Base-by-base conservation (phyloP, 2,797 vertebrate species). In the Petrocephalus schoutedeni region DNA sequence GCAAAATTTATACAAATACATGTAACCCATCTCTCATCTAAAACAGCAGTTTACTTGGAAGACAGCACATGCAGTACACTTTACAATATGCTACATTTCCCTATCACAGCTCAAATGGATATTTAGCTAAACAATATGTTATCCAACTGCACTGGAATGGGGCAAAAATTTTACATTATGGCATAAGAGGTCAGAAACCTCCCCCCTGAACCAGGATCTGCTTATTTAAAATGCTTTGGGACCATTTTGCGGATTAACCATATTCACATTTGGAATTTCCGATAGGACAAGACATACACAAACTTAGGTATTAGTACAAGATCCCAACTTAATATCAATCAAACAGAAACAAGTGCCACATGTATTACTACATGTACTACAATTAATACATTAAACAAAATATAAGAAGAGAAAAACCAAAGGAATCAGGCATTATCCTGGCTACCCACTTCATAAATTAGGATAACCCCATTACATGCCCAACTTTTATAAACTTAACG, bases 1-100 rank as follows among this genome's bases (percentile, higher is more conserved):
- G 87, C 87, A 85, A 85, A 54, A 53, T 88, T 21, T 85, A 71
- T 64, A 85, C 58, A 88, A 64, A 87, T 82, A 84, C 21, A 86
- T 3, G 14, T 84, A 54, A 84, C 49, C 23, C 54, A 85, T 85
- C 57, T 85, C 57, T 88, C 57, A 87, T 87, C 28, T 87, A 87
- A 67, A 64, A 88, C 87, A 85, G 59, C 49, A 54, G 61, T 67
- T 56, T 59, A 61, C 8, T 56, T 28, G 61, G 28, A 85, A 56
- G 54, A 85, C 45, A 32, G 45, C 77, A 88, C 87, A 88, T 87
- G 74, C 87, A 83, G 36, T 28, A 87, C 12, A 83, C 14, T 59
- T 84, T 61, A 88, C 58, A 84, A 53, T 12, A 41, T 56, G 23
- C 64, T 80, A 87, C 53, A 88, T n/a, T 10, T 88, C 80, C 57